Conservation (phyloP, 1,140 invertebrate genomes). For the Apocrypta bakeri region DNA sequence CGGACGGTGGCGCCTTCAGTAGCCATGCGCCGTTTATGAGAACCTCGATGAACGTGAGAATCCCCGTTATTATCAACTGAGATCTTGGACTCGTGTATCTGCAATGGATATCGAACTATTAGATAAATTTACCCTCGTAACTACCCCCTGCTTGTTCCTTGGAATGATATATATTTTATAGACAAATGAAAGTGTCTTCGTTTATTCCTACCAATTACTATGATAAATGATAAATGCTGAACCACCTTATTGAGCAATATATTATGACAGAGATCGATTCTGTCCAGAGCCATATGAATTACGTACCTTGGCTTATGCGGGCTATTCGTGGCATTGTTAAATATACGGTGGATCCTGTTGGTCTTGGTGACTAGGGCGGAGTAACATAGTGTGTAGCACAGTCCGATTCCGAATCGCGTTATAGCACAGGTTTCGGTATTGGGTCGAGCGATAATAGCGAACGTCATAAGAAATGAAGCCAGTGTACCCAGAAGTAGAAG, state of each 20-base stretch:
- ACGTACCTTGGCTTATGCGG: constrained; percentile 65
- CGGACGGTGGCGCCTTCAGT: constrained; percentile 70
- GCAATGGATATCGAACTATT: constrained; percentile 33
- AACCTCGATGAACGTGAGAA: constrained; percentile 75
- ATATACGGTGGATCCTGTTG: constrained; percentile 77
- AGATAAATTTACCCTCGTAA: too few relatives aligned
- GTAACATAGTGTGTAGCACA: constrained; percentile 77
- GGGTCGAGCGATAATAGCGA: constrained; percentile 76
- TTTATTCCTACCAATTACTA: too few relatives aligned
- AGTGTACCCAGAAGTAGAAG: constrained; percentile 71
- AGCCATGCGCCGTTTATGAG: constrained; percentile 76
- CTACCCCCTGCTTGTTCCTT: too few relatives aligned
- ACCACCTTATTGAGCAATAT: too few relatives aligned
- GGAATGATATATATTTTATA: too few relatives aligned
- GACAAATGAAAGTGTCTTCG: too few relatives aligned
- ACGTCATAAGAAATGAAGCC: constrained; percentile 76
- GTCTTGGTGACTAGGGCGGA: constrained; percentile 78
- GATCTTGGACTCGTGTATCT: constrained; percentile 75
- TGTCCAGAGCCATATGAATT: not conserved
- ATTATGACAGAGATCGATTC: too few relatives aligned
- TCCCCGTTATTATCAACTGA: constrained; percentile 75
- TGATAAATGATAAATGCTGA: too few relatives aligned
- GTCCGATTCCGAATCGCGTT: constrained; percentile 76
- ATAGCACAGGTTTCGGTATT: constrained; percentile 72
- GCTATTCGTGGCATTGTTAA: constrained; percentile 67